Conservation (phyloP, 2,888 invertebrate genomes). For the Bembecia ichneumoniformis region DNA sequence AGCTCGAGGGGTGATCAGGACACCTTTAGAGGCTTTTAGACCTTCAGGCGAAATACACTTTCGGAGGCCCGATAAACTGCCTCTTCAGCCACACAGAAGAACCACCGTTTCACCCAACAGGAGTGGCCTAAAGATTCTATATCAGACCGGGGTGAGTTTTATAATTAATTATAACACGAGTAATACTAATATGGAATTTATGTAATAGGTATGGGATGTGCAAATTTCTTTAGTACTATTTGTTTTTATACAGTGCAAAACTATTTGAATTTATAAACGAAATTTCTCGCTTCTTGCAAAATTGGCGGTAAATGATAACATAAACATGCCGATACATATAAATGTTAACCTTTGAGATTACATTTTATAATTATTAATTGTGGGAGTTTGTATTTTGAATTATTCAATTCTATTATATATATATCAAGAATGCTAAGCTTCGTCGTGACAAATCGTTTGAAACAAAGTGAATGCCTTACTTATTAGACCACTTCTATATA, state of each 20-base stretch:
- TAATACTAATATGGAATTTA: too few relatives aligned
- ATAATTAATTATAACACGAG: not conserved
- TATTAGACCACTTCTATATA: constrained; percentile 16
- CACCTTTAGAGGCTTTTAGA: constrained; percentile 72
- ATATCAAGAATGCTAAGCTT: not conserved
- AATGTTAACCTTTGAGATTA: too few relatives aligned
- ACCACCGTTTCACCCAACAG: constrained; percentile 55
- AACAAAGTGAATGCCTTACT: constrained; percentile 15
- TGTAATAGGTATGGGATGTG: not conserved
- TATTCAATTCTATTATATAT: too few relatives aligned
- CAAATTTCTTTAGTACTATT: too few relatives aligned
- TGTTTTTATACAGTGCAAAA: too few relatives aligned
- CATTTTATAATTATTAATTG: too few relatives aligned
- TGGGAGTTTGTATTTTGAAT: too few relatives aligned
- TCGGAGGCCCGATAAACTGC: constrained; percentile 61
- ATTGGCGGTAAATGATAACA: too few relatives aligned
- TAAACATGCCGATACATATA: too few relatives aligned
- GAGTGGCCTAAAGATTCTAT: constrained; percentile 75
- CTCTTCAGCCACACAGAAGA: constrained; percentile 61
- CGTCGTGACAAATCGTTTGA: constrained; percentile 1
- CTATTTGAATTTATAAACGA: too few relatives aligned
- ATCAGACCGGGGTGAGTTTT: constrained; percentile 81
- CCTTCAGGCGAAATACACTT: constrained; percentile 60
- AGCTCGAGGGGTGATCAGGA: constrained; percentile 56
- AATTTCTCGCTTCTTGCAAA: too few relatives aligned